A percentile compares a stretch with the other conserved stretches of the same genome.
phyloP scores from a whole-genome alignment of 1,140 invertebrate genomes.

The Potamilus streckersoni region DNA sequence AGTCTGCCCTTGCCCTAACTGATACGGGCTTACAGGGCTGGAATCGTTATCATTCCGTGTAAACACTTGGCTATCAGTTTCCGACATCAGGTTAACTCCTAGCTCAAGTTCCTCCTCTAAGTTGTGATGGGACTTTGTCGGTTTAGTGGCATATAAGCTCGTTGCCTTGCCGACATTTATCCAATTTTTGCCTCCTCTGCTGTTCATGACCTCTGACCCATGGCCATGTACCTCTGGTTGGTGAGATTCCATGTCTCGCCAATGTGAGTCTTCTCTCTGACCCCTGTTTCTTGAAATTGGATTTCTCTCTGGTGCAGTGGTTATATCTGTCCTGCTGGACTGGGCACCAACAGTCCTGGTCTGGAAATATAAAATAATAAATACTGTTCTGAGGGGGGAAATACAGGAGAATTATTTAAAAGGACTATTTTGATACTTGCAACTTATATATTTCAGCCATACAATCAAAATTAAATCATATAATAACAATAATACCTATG shows the following conservation, averaged over 20 bases:
- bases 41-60: constrained; percentile 64
- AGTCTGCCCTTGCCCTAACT: constrained; percentile 8
- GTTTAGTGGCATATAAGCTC: constrained; percentile 29
- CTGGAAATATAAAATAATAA: too few relatives aligned
- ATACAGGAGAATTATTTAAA: too few relatives aligned
- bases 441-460: too few relatives aligned
- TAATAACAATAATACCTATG: too few relatives aligned
- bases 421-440: too few relatives aligned
- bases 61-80: constrained; percentile 43
- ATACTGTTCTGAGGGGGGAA: too few relatives aligned
- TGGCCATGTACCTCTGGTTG: background rate
- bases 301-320: too few relatives aligned
- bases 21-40: constrained; percentile 15
- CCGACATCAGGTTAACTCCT: constrained; percentile 54
- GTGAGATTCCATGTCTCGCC: constrained; percentile 40
- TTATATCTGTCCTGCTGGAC: too few relatives aligned
- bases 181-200: constrained; percentile 37
- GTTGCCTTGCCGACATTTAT: constrained; percentile 48
- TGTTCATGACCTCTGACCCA: constrained; percentile 7
- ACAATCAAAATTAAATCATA: too few relatives aligned
- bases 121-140: constrained; percentile 37
- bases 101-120: constrained; percentile 46
- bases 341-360: too few relatives aligned
- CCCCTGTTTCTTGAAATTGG: too few relatives aligned
- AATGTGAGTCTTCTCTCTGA: constrained; percentile 38